A percentile compares a stretch with the other conserved stretches of the same genome.
phyloP scores from a whole-genome alignment of 2,113 vertebrate species.

The Hassar affinis region DNA sequence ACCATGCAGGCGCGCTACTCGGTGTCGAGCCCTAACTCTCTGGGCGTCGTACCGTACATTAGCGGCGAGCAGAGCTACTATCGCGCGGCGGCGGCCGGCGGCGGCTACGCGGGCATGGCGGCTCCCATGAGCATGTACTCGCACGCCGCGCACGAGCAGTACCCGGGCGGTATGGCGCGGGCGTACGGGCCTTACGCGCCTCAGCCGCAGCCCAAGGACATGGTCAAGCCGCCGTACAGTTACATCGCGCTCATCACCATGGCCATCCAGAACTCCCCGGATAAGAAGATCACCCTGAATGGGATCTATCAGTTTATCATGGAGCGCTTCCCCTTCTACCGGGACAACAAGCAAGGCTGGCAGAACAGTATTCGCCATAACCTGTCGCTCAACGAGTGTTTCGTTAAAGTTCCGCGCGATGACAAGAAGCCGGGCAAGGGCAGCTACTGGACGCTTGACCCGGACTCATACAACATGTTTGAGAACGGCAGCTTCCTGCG shows the following conservation, averaged over 20 bases:
- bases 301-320: conserved; percentile 97
- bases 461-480: conserved; percentile 95
- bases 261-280: conserved; percentile 94
- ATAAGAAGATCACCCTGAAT: conserved; percentile 94
- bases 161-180: conserved; percentile 88
- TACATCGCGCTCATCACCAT: conserved; percentile 98
- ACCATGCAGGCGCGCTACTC: conserved; percentile 98
- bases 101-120: conserved; percentile 92
- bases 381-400: conserved; percentile 90
- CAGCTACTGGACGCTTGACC: conserved; percentile 92
- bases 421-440: conserved; percentile 92
- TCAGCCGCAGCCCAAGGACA: conserved; percentile 95
- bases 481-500: conserved; percentile 91
- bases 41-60: conserved; percentile 97
- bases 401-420: conserved; percentile 91
- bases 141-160: conserved; percentile 92
- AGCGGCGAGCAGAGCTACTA: conserved; percentile 93
- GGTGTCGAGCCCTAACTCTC: conserved; percentile 92
- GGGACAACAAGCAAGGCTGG: conserved; percentile 92
- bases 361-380: conserved; percentile 94
- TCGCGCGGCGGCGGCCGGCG: conserved; percentile 85
- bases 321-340: conserved; percentile 92
- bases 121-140: conserved; percentile 96
- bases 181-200: conserved; percentile 93
- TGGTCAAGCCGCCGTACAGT: conserved; percentile 94